Evolutionary conservation across 2,888 invertebrate genomes (phyloP).

Genomic region (Dioctria rufipes): DNA sequence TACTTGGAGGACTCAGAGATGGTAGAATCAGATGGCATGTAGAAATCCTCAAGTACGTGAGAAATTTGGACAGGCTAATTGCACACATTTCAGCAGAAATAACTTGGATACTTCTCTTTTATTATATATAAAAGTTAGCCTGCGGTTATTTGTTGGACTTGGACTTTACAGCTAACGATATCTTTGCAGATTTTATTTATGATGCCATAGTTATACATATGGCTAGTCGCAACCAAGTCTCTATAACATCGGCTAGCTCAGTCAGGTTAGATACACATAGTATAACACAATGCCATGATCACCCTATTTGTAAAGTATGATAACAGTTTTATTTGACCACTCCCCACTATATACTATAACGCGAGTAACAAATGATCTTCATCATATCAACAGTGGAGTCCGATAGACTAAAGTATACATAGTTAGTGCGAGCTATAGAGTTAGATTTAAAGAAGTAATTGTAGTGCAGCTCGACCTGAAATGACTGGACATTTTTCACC

Average conservation of each 20-base stretch:
- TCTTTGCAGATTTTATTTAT: constrained; percentile 34
- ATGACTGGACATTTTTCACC: constrained; percentile 34
- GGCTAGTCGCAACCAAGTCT: not conserved
- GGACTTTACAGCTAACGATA: not conserved
- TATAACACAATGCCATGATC: not conserved
- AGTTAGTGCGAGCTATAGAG: not conserved
- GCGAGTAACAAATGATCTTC: constrained; percentile 44
- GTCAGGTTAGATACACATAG: too few relatives aligned
- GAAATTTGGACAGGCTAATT: constrained; percentile 49
- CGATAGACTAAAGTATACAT: not conserved
- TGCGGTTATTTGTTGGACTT: constrained; percentile 36
- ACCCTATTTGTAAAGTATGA: constrained; percentile 36
- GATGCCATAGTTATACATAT: not conserved
- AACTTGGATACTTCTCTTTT: constrained; percentile 13
- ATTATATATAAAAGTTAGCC: not conserved
- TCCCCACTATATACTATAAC: constrained; percentile 12
- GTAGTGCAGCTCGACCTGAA: constrained; percentile 8
- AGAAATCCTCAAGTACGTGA: constrained; percentile 36
- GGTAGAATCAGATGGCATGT: constrained; percentile 25
- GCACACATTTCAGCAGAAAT: constrained; percentile 22
- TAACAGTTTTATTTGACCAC: constrained; percentile 48
- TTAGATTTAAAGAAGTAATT: constrained; percentile 8
- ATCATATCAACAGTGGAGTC: constrained; percentile 34
- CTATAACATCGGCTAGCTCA: not conserved
- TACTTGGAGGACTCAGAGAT: constrained; percentile 6